These are phyloP conservation scores for Telmatherina bonti DNA, from an alignment of 2,797 vertebrate species.

Conservation along the genomic window DNA sequence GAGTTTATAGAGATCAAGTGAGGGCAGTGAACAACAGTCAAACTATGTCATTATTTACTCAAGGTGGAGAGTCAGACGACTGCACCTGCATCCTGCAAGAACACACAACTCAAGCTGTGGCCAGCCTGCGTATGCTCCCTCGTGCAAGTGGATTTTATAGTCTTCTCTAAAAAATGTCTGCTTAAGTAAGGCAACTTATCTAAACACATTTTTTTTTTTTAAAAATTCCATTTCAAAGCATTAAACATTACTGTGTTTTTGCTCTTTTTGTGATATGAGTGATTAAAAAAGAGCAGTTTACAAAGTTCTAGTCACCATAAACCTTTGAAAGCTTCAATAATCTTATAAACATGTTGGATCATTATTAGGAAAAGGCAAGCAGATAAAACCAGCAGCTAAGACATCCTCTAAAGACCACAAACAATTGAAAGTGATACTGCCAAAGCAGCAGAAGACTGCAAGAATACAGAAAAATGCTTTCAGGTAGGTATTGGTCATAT, in stretches of 20 bases:
- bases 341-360: no score
- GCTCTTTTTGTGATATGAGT: no score
- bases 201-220: no score
- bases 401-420: no score
- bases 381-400: no score
- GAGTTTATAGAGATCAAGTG: conserved; percentile 28
- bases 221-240: no score
- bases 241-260: no score
- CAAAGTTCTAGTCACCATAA: no score
- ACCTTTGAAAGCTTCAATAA: no score
- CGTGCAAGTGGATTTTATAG: background rate
- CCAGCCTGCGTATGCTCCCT: background rate
- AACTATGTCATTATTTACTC: conserved; percentile 24
- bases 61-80: background rate
- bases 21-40: conserved; percentile 47
- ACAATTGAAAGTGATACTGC: no score
- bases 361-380: no score
- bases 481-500: background rate
- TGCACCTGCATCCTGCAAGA: background rate
- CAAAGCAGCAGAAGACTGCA: background rate
- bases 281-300: no score
- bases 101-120: background rate
- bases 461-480: background rate
- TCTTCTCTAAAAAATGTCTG: background rate
- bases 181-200: background rate